Evolutionary conservation across 2,113 vertebrate genomes (phyloP).

Genomic region (Pterocles orientalis): DNA sequence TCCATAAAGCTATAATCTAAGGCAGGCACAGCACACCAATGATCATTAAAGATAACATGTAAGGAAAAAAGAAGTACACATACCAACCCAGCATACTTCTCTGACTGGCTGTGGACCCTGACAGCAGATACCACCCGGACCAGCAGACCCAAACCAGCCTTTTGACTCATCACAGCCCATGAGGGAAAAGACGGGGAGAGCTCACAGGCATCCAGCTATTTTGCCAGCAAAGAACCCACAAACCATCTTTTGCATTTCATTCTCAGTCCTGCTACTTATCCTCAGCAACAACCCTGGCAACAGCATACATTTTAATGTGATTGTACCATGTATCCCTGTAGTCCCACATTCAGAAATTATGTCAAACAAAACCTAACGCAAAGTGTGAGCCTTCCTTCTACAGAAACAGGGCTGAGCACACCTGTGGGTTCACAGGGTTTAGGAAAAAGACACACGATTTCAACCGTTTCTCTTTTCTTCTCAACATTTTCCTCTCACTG

Average conservation of each 20-base stretch:
- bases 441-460: neutral
- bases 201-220: neutral
- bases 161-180: accelerated
- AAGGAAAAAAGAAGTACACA: neutral
- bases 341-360: neutral
- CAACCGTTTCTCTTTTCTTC: neutral
- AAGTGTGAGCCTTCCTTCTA: neutral
- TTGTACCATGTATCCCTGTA: neutral
- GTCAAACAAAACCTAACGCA: neutral
- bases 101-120: neutral
- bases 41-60: neutral
- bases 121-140: neutral
- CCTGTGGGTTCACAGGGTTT: neutral
- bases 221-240: neutral
- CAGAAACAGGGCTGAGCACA: neutral
- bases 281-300: neutral
- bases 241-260: neutral
- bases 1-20: neutral
- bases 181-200: neutral
- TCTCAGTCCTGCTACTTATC: neutral
- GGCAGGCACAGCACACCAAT: accelerated
- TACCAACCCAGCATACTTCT: neutral
- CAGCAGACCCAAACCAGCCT: neutral
- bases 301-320: neutral
- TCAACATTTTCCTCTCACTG: neutral